Evolutionary conservation across 2,113 vertebrate genomes (phyloP).

Genomic region (Puffinus mauretanicus): DNA sequence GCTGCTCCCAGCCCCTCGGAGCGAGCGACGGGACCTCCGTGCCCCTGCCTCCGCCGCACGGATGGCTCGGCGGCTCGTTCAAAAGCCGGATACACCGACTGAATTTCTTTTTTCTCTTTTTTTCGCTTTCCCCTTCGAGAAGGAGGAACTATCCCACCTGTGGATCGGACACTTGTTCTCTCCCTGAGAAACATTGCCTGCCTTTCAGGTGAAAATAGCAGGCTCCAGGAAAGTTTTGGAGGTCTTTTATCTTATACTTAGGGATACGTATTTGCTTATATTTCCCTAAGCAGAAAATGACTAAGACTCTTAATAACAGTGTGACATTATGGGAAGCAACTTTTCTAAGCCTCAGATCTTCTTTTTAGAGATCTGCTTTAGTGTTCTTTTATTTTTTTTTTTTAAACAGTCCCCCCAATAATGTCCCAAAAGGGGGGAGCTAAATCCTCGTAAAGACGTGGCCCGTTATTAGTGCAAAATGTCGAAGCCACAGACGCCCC

Average conservation of each 20-base stretch:
- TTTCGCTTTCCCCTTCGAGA: background rate
- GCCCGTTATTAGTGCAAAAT: background rate
- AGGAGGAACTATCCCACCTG: constrained; percentile 22
- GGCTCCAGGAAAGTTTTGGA: background rate
- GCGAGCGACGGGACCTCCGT: background rate
- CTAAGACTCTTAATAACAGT: background rate
- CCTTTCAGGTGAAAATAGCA: constrained; percentile 19
- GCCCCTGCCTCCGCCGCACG: background rate
- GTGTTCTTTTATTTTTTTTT: background rate
- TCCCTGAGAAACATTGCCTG: background rate
- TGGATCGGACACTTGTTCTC: constrained; percentile 25
- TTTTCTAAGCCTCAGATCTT: background rate
- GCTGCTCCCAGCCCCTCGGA: background rate
- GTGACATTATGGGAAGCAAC: background rate
- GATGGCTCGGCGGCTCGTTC: accelerated
- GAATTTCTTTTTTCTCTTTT: background rate
- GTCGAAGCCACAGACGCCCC: background rate
- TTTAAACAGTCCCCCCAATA: background rate
- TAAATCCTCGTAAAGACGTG: background rate
- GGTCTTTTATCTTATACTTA: background rate
- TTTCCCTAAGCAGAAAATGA: constrained; percentile 1
- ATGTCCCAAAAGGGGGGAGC: background rate
- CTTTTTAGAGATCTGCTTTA: background rate
- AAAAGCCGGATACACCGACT: background rate
- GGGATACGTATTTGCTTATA: constrained; percentile 1